These are phyloP conservation scores for Hetaerina americana DNA, from an alignment of 1,140 invertebrate genomes.

Conservation along the genomic window DNA sequence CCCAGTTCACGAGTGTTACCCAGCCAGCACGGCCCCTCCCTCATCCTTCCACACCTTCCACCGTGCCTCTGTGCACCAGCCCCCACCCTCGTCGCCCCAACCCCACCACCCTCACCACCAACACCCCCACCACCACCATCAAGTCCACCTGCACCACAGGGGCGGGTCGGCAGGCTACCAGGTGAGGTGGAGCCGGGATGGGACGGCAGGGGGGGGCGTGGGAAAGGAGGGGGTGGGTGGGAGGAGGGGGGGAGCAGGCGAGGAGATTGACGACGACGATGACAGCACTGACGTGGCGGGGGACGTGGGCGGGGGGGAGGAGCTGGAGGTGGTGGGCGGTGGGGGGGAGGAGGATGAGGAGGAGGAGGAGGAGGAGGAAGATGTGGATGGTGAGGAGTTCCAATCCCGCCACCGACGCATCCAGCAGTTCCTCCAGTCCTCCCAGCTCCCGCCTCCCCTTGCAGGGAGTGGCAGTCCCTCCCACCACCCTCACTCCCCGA, in stretches of 20 bases:
- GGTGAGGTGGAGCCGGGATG: neutral
- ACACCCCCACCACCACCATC: slow-evolving; percentile 20
- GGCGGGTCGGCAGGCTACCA: neutral
- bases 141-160: slow-evolving; percentile 13
- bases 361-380: neutral
- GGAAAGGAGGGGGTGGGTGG: neutral
- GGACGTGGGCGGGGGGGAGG: neutral
- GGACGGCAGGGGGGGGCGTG: neutral
- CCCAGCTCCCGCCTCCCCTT: neutral
- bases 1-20: slow-evolving; percentile 6
- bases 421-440: slow-evolving; percentile 8
- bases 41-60: slow-evolving; percentile 37
- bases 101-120: slow-evolving; percentile 19
- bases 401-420: neutral
- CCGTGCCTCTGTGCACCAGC: slow-evolving; percentile 20
- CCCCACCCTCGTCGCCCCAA: slow-evolving; percentile 19
- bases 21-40: neutral
- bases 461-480: neutral
- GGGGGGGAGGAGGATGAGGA: neutral
- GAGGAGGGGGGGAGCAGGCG: neutral
- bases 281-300: neutral
- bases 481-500: slow-evolving; percentile 1
- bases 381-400: neutral
- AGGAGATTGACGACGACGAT: neutral
- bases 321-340: neutral